Evolutionary conservation across 2,888 invertebrate species (phyloP).

Genomic region (Drosophila koepferae): DNA sequence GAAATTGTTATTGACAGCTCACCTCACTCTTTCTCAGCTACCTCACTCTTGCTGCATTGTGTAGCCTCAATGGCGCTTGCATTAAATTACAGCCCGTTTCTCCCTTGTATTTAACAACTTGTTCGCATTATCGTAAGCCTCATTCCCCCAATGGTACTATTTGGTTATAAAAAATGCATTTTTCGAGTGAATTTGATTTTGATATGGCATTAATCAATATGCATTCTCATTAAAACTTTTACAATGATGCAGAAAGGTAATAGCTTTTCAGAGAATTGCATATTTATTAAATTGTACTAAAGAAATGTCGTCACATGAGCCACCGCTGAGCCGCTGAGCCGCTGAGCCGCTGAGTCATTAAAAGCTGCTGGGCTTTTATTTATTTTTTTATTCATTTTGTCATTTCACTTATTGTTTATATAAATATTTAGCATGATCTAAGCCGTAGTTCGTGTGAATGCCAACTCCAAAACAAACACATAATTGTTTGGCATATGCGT

Average conservation of each 20-base stretch:
- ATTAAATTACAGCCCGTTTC: slow-evolving; percentile 23
- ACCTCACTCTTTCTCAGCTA: background rate
- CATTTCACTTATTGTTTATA: slow-evolving; percentile 31
- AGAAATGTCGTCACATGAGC: slow-evolving; percentile 17
- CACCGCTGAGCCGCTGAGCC: background rate
- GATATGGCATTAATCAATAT: slow-evolving; percentile 26
- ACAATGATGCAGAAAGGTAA: slow-evolving; percentile 3
- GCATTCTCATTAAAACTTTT: slow-evolving; percentile 23
- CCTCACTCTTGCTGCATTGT: background rate
- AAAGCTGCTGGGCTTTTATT: slow-evolving; percentile 25
- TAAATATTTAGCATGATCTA: slow-evolving; percentile 13
- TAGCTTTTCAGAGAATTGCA: background rate
- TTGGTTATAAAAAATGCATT: slow-evolving; percentile 25
- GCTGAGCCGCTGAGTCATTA: slow-evolving; percentile 7
- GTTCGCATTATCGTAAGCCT: slow-evolving; percentile 9
- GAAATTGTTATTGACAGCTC: slow-evolving; percentile 10
- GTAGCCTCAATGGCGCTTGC: slow-evolving; percentile 30
- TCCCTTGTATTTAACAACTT: slow-evolving; percentile 16
- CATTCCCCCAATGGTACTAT: slow-evolving; percentile 13
- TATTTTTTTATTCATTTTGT: background rate
- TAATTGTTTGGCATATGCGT: slow-evolving; percentile 28
- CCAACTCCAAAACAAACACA: slow-evolving; percentile 30
- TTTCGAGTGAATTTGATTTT: slow-evolving; percentile 18
- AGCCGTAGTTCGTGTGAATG: background rate
- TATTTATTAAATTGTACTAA: background rate